Percentiles rank a stretch among this genome's conserved stretches.
phyloP scores from a whole-genome alignment of 2,888 invertebrate genomes.

The Nineta flava region DNA sequence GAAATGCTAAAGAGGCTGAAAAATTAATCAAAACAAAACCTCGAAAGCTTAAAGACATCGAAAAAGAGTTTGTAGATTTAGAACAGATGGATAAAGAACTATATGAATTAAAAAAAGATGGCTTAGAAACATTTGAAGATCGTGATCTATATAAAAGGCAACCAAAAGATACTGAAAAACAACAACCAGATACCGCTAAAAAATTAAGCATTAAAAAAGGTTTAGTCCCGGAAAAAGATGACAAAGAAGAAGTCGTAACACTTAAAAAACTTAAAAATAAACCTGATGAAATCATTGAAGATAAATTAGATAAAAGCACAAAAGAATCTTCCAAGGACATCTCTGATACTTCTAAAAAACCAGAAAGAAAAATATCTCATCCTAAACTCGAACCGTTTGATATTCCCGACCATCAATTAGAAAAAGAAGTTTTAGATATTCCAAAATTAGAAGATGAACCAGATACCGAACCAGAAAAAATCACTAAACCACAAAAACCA shows the following conservation, averaged over 20 bases:
- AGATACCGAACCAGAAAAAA: conserved; percentile 16
- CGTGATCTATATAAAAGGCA: conserved; percentile 4
- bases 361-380: conserved; percentile 14
- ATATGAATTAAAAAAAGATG: conserved; percentile 26
- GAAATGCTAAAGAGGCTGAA: conserved; percentile 53
- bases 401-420: conserved; percentile 16
- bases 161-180: conserved; percentile 16
- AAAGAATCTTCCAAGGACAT: conserved; percentile 6
- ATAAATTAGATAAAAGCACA: conserved; percentile 4
- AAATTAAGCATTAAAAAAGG: conserved; percentile 23
- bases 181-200: conserved; percentile 19
- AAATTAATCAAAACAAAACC: conserved; percentile 40
- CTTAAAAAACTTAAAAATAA: conserved; percentile 25
- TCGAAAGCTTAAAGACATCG: conserved; percentile 23
- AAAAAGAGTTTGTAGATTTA: conserved; percentile 18
- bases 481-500: conserved; percentile 19
- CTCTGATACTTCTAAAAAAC: conserved; percentile 11
- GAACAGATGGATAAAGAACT: conserved; percentile 23
- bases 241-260: conserved; percentile 20
- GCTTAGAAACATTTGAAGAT: conserved; percentile 24
- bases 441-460: conserved; percentile 22
- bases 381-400: conserved; percentile 15
- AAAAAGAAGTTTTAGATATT: conserved; percentile 16
- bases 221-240: conserved; percentile 19
- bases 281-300: conserved; percentile 14